These are phyloP conservation scores for Aphelinus atriplicis DNA, from an alignment of 1,140 invertebrate species.

Conservation along the genomic window DNA sequence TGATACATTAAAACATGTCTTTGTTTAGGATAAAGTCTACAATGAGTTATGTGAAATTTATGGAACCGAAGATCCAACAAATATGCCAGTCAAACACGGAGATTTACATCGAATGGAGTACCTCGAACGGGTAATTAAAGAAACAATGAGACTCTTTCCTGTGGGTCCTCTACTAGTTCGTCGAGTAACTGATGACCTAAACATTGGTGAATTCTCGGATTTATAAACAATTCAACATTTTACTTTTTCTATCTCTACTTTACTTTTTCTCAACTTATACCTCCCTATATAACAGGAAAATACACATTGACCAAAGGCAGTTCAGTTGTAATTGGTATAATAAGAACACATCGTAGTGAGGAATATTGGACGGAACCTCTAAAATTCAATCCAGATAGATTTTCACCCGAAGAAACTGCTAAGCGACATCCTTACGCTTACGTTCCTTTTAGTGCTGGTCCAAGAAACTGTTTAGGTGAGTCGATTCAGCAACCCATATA, in stretches of 20 bases:
- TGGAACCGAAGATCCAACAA: constrained; percentile 50
- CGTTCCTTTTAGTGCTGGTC: constrained; percentile 72
- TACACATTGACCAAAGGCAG: constrained; percentile 42
- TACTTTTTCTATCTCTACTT: neutral
- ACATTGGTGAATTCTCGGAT: constrained; percentile 39
- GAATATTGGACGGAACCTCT: constrained; percentile 71
- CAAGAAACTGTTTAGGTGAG: constrained; percentile 70
- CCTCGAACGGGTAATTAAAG: constrained; percentile 73
- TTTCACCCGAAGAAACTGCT: constrained; percentile 67
- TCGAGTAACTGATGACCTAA: constrained; percentile 59
- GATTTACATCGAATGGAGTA: constrained; percentile 72
- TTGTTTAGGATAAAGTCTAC: constrained; percentile 66
- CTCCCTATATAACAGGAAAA: constrained; percentile 24
- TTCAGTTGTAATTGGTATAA: constrained; percentile 40
- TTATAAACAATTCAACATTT: neutral
- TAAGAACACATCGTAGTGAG: constrained; percentile 66
- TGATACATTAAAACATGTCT: neutral
- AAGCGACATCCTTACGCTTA: constrained; percentile 63
- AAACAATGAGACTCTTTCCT: constrained; percentile 73
- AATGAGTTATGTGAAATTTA: constrained; percentile 69
- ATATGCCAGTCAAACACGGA: constrained; percentile 56
- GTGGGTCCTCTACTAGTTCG: constrained; percentile 69
- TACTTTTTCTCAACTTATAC: neutral
- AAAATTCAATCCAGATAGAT: constrained; percentile 73
- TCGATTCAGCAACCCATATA: neutral